Percentiles rank a stretch among this genome's conserved stretches.
Conservation (phyloP, 2,113 vertebrate genomes). For the Pristiophorus japonicus region DNA sequence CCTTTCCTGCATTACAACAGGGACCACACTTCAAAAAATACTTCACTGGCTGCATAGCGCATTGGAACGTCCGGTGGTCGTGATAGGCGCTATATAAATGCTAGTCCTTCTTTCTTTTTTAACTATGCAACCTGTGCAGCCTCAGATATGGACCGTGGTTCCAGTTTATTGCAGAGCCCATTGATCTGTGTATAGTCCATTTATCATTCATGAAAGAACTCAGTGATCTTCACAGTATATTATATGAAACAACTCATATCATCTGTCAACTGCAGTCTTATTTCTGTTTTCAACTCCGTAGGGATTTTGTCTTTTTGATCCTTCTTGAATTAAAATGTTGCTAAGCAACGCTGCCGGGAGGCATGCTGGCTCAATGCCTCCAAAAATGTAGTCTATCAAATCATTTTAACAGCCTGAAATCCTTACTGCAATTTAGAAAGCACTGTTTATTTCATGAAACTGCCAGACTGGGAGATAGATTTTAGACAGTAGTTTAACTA, state of each 20-base stretch:
- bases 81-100: no score
- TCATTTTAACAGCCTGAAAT: slow-evolving; percentile 57
- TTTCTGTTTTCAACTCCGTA: slow-evolving; percentile 77
- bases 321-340: slow-evolving; percentile 84
- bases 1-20: not conserved
- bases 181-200: slow-evolving; percentile 84
- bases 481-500: slow-evolving; percentile 37
- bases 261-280: slow-evolving; percentile 81
- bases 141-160: slow-evolving; percentile 59
- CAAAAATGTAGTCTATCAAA: slow-evolving; percentile 60
- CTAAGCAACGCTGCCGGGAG: slow-evolving; percentile 80
- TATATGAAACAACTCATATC: slow-evolving; percentile 87
- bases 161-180: slow-evolving; percentile 70
- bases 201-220: slow-evolving; percentile 88
- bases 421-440: slow-evolving; percentile 23
- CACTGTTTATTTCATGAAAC: slow-evolving; percentile 35
- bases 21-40: no score
- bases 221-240: slow-evolving; percentile 89
- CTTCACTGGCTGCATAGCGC: no score
- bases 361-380: slow-evolving; percentile 49
- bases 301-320: slow-evolving; percentile 80
- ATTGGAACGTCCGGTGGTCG: no score
- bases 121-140: slow-evolving; percentile 44
- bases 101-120: no score
- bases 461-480: not conserved